These are phyloP conservation scores for Serilophus lunatus DNA, from an alignment of 2,113 vertebrate genomes.

Conservation along the genomic window DNA sequence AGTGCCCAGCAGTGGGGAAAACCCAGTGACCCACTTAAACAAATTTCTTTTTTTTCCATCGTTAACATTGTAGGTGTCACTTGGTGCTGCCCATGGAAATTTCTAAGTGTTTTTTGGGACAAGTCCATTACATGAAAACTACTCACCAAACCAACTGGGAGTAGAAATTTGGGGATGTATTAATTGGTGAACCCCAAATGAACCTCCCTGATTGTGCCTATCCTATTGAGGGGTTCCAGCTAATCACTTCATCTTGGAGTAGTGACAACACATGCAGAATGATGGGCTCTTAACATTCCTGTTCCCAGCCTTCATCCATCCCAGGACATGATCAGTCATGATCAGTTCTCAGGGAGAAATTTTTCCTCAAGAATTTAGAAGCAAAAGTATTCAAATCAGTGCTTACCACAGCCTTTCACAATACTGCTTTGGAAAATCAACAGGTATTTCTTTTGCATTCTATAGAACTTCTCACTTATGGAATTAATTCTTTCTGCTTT, in stretches of 20 bases:
- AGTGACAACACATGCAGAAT: fast-evolving
- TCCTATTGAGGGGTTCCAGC: fast-evolving
- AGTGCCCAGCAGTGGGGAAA: not conserved
- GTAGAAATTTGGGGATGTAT: not conserved
- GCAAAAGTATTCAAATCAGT: not conserved
- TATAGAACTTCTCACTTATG: not conserved
- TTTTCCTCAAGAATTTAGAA: not conserved
- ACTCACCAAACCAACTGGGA: not conserved
- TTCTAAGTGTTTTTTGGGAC: not conserved
- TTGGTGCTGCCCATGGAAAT: not conserved
- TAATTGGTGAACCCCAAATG: not conserved
- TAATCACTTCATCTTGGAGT: not conserved
- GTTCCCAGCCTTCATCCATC: not conserved
- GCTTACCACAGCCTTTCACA: not conserved
- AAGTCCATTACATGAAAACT: not conserved
- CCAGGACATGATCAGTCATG: not conserved
- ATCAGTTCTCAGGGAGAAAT: not conserved
- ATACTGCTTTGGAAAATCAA: not conserved
- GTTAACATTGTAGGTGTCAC: not conserved
- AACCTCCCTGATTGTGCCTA: not conserved
- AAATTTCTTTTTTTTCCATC: not conserved
- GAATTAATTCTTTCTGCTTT: not conserved
- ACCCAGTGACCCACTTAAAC: not conserved
- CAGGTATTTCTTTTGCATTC: not conserved
- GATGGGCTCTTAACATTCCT: not conserved